phyloP scores from a whole-genome alignment of 2,888 invertebrate genomes.

The Pristionchus maxplancki region DNA sequence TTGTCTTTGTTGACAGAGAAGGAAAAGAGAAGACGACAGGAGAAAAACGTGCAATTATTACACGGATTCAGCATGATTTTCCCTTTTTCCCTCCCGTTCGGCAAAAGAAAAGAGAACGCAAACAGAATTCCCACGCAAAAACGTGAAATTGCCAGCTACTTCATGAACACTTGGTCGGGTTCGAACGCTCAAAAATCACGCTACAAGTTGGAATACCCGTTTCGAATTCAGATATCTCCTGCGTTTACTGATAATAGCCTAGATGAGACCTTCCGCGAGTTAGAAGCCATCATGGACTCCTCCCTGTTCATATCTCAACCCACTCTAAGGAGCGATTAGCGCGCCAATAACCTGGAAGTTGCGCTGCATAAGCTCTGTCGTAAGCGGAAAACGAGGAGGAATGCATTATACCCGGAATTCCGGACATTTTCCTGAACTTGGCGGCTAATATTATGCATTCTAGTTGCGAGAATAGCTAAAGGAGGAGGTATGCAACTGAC shows the following conservation, averaged over 20 bases:
- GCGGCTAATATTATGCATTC: not conserved
- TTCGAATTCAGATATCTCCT: too few species aligned
- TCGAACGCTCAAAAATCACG: too few species aligned
- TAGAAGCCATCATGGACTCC: too few species aligned
- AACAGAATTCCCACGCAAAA: not conserved
- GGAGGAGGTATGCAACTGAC: not conserved
- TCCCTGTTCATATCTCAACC: too few species aligned
- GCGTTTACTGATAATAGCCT: too few species aligned
- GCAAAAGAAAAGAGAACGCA: too few species aligned
- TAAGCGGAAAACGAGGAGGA: not conserved
- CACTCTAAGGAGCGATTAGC: too few species aligned
- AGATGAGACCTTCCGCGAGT: too few species aligned
- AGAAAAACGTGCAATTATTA: conserved; percentile 4
- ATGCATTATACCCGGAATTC: not conserved
- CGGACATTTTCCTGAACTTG: not conserved
- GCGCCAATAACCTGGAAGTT: not conserved
- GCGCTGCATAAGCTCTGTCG: not conserved
- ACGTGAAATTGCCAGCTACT: too few species aligned
- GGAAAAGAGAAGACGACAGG: not conserved
- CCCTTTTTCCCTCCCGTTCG: not conserved
- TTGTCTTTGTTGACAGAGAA: not conserved
- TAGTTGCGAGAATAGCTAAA: not conserved
- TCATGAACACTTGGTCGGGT: too few species aligned
- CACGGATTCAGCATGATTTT: not conserved
- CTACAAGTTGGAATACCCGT: not conserved